A percentile compares a stretch with the other conserved stretches of the same genome.
These are phyloP conservation scores for Phoxinus phoxinus DNA, from an alignment of 2,113 vertebrate species.

Conservation along the genomic window DNA sequence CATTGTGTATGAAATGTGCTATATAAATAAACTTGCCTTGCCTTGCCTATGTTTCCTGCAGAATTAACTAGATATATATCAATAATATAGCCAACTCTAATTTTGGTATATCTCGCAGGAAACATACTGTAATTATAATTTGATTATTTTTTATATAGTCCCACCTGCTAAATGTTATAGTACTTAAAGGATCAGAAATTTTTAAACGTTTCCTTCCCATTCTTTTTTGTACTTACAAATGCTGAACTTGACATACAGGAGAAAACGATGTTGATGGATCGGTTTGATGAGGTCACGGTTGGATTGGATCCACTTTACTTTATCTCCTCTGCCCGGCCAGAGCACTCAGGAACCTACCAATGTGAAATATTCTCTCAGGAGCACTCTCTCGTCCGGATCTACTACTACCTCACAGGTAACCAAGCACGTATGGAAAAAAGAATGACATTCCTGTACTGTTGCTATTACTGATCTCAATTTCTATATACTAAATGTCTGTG, in stretches of 20 bases:
- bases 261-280: slow-evolving; percentile 65
- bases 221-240: not conserved
- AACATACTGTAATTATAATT: no score
- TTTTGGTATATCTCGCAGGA: no score
- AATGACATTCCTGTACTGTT: not conserved
- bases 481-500: slow-evolving; percentile 1
- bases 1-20: no score
- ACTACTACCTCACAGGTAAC: slow-evolving; percentile 68
- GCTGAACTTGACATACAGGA: slow-evolving; percentile 53
- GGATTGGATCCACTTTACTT: slow-evolving; percentile 70
- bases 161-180: not conserved
- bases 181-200: not conserved
- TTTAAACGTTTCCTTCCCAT: not conserved
- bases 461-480: not conserved
- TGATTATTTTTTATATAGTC: no score
- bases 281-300: slow-evolving; percentile 70
- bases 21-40: no score
- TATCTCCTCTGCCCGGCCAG: slow-evolving; percentile 63
- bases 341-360: slow-evolving; percentile 77
- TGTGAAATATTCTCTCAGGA: slow-evolving; percentile 74
- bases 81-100: no score
- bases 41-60: not conserved
- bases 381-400: slow-evolving; percentile 70
- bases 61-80: no score
- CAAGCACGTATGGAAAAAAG: not conserved